These are phyloP conservation scores for Ochropacha duplaris DNA, from an alignment of 2,888 invertebrate species.

Conservation along the genomic window DNA sequence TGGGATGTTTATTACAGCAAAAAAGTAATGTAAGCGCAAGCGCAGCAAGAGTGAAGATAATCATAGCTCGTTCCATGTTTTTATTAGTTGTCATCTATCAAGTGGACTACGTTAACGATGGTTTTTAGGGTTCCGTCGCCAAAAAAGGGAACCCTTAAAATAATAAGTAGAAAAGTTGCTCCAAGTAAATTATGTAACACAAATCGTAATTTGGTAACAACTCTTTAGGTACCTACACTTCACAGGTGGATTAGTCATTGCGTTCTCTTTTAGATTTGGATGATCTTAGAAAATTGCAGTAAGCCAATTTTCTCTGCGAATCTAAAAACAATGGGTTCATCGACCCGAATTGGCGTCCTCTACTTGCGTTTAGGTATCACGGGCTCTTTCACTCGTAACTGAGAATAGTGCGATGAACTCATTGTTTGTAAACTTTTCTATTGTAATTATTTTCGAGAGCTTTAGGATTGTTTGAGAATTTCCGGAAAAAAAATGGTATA, in stretches of 20 bases:
- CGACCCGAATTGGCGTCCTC: slow-evolving; percentile 60
- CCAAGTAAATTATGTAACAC: too few species aligned
- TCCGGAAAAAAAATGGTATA: background rate
- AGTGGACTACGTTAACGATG: slow-evolving; percentile 13
- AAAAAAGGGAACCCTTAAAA: too few species aligned
- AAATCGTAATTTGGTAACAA: too few species aligned
- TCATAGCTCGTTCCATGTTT: slow-evolving; percentile 27
- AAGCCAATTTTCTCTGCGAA: slow-evolving; percentile 53
- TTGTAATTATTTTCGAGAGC: slow-evolving; percentile 31
- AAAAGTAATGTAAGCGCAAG: slow-evolving; percentile 40
- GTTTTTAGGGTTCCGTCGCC: background rate
- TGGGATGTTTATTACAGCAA: slow-evolving; percentile 48
- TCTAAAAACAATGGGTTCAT: slow-evolving; percentile 60
- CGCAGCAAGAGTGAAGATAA: slow-evolving; percentile 27
- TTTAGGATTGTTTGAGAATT: background rate
- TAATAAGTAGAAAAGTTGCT: background rate
- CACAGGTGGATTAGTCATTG: background rate
- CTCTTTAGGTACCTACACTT: too few species aligned
- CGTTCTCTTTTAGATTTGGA: slow-evolving; percentile 14
- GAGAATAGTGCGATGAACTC: slow-evolving; percentile 51
- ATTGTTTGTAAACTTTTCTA: slow-evolving; percentile 69
- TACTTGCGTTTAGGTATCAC: slow-evolving; percentile 39
- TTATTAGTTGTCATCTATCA: slow-evolving; percentile 42
- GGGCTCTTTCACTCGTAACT: slow-evolving; percentile 44
- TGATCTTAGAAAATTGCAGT: slow-evolving; percentile 49